These are phyloP conservation scores for Rhyacichthys aspro DNA, from an alignment of 2,797 vertebrate genomes.

Conservation along the genomic window DNA sequence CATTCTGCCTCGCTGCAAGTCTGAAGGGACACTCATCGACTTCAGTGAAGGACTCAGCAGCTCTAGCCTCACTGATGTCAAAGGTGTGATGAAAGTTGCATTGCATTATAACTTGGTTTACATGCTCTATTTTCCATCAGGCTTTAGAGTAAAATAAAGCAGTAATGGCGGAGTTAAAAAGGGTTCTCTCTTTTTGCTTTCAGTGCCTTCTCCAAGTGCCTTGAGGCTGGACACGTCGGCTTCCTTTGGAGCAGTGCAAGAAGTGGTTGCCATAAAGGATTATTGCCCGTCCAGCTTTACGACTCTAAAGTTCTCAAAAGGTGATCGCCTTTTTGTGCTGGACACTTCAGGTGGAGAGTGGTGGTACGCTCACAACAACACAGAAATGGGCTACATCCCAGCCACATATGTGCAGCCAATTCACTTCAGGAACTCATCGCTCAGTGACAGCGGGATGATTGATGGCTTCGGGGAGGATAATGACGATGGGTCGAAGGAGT, in stretches of 20 bases:
- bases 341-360: conserved; percentile 94
- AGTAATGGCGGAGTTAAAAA: too few species aligned
- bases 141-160: too few species aligned
- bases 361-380: conserved; percentile 99
- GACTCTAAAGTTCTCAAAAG: conserved; percentile 94
- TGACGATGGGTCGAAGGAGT: conserved; percentile 86
- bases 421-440: conserved; percentile 85
- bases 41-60: conserved; percentile 84
- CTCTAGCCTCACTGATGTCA: conserved; percentile 86
- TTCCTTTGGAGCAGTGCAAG: conserved; percentile 88
- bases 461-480: conserved; percentile 88
- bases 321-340: conserved; percentile 92
- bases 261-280: conserved; percentile 95
- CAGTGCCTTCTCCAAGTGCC: conserved; percentile 98
- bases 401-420: conserved; percentile 92
- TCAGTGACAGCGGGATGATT: conserved; percentile 95
- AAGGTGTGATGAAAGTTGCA: conserved; percentile 80
- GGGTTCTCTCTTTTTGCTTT: conserved; percentile 11
- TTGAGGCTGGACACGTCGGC: conserved; percentile 86
- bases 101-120: conserved; percentile 40
- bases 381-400: conserved; percentile 97
- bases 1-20: conserved; percentile 91
- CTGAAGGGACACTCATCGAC: conserved; percentile 93
- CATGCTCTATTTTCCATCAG: conserved; percentile 49
- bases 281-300: conserved; percentile 95